Evolutionary conservation across 2,888 invertebrate species (phyloP).

Genomic region (Cryptocephalus primarius): DNA sequence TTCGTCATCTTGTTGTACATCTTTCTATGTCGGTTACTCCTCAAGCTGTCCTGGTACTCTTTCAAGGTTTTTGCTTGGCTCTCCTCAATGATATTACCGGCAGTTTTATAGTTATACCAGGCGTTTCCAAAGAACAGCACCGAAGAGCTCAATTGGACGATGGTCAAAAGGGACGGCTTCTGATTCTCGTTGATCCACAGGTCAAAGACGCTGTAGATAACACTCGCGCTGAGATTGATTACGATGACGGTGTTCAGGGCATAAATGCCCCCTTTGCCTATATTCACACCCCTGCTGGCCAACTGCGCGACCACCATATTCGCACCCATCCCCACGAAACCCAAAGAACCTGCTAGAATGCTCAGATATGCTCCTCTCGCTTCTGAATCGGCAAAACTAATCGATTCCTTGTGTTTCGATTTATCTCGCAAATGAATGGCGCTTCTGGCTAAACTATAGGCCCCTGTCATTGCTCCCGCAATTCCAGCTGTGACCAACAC

Average conservation of each 20-base stretch:
- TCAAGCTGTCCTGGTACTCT: constrained; percentile 40
- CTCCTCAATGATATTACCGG: constrained; percentile 35
- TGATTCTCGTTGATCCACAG: constrained; percentile 22
- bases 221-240: constrained; percentile 22
- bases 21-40: constrained; percentile 46
- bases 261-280: constrained; percentile 19
- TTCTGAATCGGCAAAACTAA: constrained; percentile 41
- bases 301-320: constrained; percentile 38
- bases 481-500: constrained; percentile 8
- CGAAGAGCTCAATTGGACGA: constrained; percentile 25
- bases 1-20: constrained; percentile 47
- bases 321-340: constrained; percentile 45
- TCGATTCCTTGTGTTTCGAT: constrained; percentile 1
- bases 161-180: constrained; percentile 35
- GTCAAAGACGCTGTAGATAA: constrained; percentile 24
- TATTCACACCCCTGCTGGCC: constrained; percentile 33
- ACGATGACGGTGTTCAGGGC: constrained; percentile 23
- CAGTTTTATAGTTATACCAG: constrained; percentile 24
- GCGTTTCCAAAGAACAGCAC: constrained; percentile 29
- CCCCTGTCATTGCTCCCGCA: constrained; percentile 3
- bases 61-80: constrained; percentile 43
- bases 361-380: constrained; percentile 51
- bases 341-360: constrained; percentile 45
- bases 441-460: not conserved
- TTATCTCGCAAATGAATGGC: not conserved